Percentiles rank a stretch among this genome's conserved stretches.
These are phyloP conservation scores for Catharus bicknelli DNA, from an alignment of 2,113 vertebrate species.

Conservation along the genomic window DNA sequence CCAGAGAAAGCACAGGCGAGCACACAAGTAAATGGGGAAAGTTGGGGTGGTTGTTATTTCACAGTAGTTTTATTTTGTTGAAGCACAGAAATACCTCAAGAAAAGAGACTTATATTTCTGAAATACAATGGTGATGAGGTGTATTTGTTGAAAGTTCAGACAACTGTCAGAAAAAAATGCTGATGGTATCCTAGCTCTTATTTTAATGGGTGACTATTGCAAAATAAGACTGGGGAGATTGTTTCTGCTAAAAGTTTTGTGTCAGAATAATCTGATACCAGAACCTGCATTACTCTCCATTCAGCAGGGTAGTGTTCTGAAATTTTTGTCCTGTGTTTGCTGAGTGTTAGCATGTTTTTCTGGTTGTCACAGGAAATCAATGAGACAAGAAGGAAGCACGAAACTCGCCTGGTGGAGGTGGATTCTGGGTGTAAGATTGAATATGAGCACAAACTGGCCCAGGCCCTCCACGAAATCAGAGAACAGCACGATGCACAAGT, in stretches of 20 bases:
- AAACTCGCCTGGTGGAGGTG: constrained; percentile 81
- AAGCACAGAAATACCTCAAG: background rate
- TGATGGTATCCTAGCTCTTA: background rate
- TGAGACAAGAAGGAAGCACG: constrained; percentile 79
- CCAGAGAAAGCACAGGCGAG: background rate
- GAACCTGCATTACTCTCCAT: accelerated
- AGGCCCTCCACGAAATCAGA: constrained; percentile 84
- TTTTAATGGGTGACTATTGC: background rate
- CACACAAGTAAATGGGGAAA: background rate
- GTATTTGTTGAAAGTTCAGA: background rate
- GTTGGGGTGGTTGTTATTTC: background rate
- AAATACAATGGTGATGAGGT: background rate
- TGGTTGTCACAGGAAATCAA: constrained; percentile 82
- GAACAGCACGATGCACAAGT: constrained; percentile 85
- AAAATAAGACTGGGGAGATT: background rate
- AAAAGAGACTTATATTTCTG: background rate
- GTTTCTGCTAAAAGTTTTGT: background rate
- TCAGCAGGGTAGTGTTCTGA: background rate
- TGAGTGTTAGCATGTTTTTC: background rate
- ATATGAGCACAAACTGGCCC: constrained; percentile 84
- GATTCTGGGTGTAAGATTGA: constrained; percentile 83
- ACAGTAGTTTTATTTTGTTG: background rate
- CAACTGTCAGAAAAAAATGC: background rate
- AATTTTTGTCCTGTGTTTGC: background rate
- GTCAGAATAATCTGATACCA: background rate